These are phyloP conservation scores for Apodemia duryi DNA, from an alignment of 2,888 invertebrate genomes.

Conservation along the genomic window DNA sequence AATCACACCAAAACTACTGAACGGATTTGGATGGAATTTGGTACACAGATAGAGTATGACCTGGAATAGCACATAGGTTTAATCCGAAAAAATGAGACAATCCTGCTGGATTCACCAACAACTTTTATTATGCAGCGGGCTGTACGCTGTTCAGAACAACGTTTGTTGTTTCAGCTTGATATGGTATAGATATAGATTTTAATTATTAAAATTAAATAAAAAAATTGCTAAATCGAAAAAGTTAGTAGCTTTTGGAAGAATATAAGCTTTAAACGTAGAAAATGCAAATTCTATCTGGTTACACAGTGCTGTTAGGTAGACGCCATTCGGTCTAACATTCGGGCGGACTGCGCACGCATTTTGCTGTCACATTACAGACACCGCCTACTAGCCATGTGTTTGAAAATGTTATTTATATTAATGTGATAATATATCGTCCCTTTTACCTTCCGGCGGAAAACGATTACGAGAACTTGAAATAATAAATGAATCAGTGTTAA, in stretches of 20 bases:
- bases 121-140: too few species aligned
- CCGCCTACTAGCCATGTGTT: constrained; percentile 1
- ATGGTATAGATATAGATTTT: too few species aligned
- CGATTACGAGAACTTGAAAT: background rate
- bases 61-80: too few species aligned
- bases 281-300: background rate
- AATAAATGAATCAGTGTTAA: constrained; percentile 15
- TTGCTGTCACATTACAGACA: constrained; percentile 20
- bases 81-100: too few species aligned
- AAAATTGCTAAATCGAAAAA: too few species aligned
- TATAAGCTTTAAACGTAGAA: background rate
- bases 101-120: too few species aligned
- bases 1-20: too few species aligned
- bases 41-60: rapidly evolving
- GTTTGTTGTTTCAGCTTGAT: too few species aligned
- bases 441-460: background rate
- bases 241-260: background rate
- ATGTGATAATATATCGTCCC: constrained; percentile 1
- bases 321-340: constrained; percentile 36
- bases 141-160: too few species aligned
- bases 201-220: too few species aligned
- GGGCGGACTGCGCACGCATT: constrained; percentile 39
- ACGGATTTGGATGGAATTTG: too few species aligned
- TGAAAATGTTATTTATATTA: constrained; percentile 4
- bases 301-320: constrained; percentile 10